Conservation (phyloP, 1,140 invertebrate genomes). For the Halesus radiatus region DNA sequence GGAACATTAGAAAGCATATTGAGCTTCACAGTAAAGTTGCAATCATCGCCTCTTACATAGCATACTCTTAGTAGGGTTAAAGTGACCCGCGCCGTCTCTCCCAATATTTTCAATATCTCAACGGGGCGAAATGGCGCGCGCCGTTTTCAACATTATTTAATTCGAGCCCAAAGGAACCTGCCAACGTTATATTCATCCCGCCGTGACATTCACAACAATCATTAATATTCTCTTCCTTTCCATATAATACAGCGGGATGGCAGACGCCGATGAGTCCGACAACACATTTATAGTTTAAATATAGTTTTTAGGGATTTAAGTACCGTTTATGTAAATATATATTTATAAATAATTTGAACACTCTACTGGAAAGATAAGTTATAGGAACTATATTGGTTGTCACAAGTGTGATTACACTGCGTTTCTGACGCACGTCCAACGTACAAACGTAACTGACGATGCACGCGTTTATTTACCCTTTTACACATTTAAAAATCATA, state of each 20-base stretch:
- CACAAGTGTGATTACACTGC: conserved; percentile 51
- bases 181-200: conserved; percentile 9
- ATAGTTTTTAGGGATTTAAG: conserved; percentile 36
- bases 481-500: no score
- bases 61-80: no score
- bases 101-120: conserved; percentile 51
- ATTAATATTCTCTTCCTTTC: conserved; percentile 34
- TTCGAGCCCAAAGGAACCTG: not conserved
- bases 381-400: conserved; percentile 58
- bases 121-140: not conserved
- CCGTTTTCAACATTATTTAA: not conserved
- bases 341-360: conserved; percentile 58
- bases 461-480: no score
- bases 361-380: conserved; percentile 56
- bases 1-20: conserved; percentile 34
- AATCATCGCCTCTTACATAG: conserved; percentile 7
- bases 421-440: not conserved
- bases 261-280: not conserved
- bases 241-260: conserved; percentile 8
- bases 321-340: conserved; percentile 50
- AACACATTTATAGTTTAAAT: conserved; percentile 25
- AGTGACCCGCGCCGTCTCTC: not conserved
- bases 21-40: conserved; percentile 48
- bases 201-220: conserved; percentile 21
- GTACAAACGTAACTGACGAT: not conserved